These are phyloP conservation scores for Drosophila parvula DNA, from an alignment of 1,140 invertebrate genomes.

Conservation along the genomic window DNA sequence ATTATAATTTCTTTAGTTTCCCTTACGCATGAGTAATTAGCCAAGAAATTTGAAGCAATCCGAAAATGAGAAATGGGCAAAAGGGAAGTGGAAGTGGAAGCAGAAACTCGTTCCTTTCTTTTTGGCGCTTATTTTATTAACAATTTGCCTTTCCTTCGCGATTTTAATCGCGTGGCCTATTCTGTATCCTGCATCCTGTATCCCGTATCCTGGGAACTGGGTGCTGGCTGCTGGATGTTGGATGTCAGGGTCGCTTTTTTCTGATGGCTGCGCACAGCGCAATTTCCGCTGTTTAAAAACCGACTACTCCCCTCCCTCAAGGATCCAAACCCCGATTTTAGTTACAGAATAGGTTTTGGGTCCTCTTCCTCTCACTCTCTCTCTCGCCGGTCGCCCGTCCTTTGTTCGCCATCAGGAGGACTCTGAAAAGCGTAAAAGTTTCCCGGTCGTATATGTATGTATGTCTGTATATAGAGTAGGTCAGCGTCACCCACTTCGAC, in stretches of 20 bases:
- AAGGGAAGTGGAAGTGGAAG: neutral
- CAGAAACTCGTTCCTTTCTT: neutral
- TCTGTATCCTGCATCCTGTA: conserved; percentile 18
- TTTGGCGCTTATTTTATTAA: conserved; percentile 68
- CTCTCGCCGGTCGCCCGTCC: neutral
- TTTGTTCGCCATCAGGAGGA: conserved; percentile 33
- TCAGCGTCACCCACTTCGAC: conserved; percentile 1
- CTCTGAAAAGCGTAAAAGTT: conserved; percentile 42
- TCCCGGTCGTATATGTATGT: neutral
- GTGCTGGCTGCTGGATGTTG: conserved; percentile 14
- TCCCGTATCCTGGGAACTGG: conserved; percentile 4
- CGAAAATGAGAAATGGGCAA: conserved; percentile 29
- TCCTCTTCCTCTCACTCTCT: neutral
- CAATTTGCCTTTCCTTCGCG: conserved; percentile 55
- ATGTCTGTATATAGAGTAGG: conserved; percentile 32
- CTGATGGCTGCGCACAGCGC: conserved; percentile 74
- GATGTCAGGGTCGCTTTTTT: conserved; percentile 63
- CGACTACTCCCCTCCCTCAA: conserved; percentile 56
- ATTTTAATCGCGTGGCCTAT: conserved; percentile 32
- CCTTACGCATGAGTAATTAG: conserved; percentile 77
- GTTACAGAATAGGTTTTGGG: conserved; percentile 46
- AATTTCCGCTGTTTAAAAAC: conserved; percentile 82
- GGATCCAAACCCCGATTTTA: conserved; percentile 31
- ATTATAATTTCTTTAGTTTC: conserved; percentile 69
- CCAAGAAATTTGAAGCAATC: conserved; percentile 45